Percentiles rank a stretch among this genome's conserved stretches.
Evolutionary conservation across 2,888 invertebrate species (phyloP).

Genomic region (Petrolisthes manimaculis): DNA sequence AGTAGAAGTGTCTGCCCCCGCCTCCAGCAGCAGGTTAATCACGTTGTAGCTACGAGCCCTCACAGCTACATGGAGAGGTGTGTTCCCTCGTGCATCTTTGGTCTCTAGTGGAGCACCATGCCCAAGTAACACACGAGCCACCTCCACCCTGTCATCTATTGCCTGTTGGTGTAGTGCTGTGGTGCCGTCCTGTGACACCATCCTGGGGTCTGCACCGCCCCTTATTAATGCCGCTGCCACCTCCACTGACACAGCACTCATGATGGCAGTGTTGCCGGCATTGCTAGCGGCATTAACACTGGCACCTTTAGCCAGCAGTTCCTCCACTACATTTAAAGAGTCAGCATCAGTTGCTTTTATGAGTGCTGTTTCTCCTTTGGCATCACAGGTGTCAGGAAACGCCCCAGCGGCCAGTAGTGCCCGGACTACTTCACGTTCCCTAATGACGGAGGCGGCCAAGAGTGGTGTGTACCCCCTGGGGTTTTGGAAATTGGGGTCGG

Average conservation of each 20-base stretch:
- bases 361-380: slow-evolving; percentile 70
- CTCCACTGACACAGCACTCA: slow-evolving; percentile 46
- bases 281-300: slow-evolving; percentile 42
- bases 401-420: slow-evolving; percentile 73
- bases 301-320: slow-evolving; percentile 37
- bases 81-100: slow-evolving; percentile 48
- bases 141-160: slow-evolving; percentile 31
- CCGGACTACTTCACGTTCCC: slow-evolving; percentile 74
- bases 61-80: slow-evolving; percentile 58
- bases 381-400: slow-evolving; percentile 74
- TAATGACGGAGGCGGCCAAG: slow-evolving; percentile 77
- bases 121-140: slow-evolving; percentile 41
- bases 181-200: slow-evolving; percentile 40
- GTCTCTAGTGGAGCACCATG: slow-evolving; percentile 55
- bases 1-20: slow-evolving; percentile 30
- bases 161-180: slow-evolving; percentile 62
- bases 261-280: slow-evolving; percentile 45
- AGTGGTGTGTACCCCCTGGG: slow-evolving; percentile 76
- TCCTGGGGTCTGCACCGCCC: slow-evolving; percentile 31
- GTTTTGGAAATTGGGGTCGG: slow-evolving; percentile 75
- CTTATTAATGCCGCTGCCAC: slow-evolving; percentile 40
- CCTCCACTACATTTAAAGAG: slow-evolving; percentile 38
- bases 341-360: slow-evolving; percentile 61
- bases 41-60: slow-evolving; percentile 37
- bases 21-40: slow-evolving; percentile 41